Base-by-base conservation (phyloP, 2,888 invertebrate species). In the Frankliniella intonsa region DNA sequence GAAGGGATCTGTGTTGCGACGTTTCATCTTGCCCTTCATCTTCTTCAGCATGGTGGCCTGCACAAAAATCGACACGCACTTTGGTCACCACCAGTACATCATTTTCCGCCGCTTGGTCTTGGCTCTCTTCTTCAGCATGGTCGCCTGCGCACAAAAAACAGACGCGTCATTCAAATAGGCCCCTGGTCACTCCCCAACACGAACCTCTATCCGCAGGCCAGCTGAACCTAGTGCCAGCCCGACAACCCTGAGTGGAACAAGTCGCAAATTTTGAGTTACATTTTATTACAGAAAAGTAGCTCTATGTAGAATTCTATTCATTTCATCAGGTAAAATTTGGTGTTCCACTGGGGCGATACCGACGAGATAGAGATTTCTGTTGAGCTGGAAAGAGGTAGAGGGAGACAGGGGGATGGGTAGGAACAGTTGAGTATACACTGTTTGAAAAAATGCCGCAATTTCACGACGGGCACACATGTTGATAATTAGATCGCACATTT, bases 1-100 rank as follows among this genome's bases (percentile, higher is more conserved):
- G 86, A 92, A 91, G 86, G 94, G 94, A 91, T 96, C 96, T 86
- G 96, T 96, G 91, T 97, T 96, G 88, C 97, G 94, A 86, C 98
- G 92, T 90, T 97, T 97, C 93, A 97, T 97, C 92, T 98, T 98
- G 88, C 93, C 93, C 91, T 95, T 95, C 90, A 94, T 94, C 92
- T 99, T 98, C 94, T 98, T 98, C 91, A 99, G 92, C 99, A 99
- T 99, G 90, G 98, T 98, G 89, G 99, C 98, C 98, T 98, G 91
- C 90, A 90, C 90, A 89, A 88, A 88, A 85, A 84, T 86, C 86
- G 89, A 85, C 86, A 27, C 55, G 62, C 76, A 17, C 17, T 50
- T 27, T 12, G 79, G 62, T 51, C 69, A 76, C 69, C 69, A 76
- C 69, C 69, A 76, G 69, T 76, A 76, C 69, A 76, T 76, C 86